Conservation (phyloP, 2,113 vertebrate species). For the Columbina picui region DNA sequence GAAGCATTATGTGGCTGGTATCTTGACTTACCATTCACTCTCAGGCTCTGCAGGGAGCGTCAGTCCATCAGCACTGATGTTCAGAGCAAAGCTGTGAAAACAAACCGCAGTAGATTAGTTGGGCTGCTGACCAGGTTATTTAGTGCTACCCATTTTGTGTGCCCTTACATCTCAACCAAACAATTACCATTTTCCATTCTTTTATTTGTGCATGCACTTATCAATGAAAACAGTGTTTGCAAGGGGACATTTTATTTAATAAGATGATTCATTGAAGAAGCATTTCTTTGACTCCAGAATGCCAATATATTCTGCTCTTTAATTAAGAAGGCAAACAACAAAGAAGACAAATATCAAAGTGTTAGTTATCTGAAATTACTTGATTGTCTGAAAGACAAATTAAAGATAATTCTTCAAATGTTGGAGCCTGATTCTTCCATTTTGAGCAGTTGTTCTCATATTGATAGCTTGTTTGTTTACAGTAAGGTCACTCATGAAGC, state of each 20-base stretch:
- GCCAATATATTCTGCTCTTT: neutral
- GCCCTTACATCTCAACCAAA: slow-evolving; percentile 48
- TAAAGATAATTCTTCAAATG: neutral
- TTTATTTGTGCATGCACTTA: slow-evolving; percentile 46
- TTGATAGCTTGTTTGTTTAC: neutral
- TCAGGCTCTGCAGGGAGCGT: slow-evolving; percentile 77
- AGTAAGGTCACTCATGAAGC: neutral
- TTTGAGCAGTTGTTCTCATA: neutral
- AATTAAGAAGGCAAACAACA: slow-evolving; percentile 10
- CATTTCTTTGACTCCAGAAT: neutral
- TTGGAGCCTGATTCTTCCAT: neutral
- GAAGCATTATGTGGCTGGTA: slow-evolving; percentile 64
- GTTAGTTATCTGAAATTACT: slow-evolving; percentile 3
- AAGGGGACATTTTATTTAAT: neutral
- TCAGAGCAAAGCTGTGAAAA: slow-evolving; percentile 85
- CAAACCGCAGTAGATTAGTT: slow-evolving; percentile 78
- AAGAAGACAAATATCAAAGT: slow-evolving; percentile 35
- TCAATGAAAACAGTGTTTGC: slow-evolving; percentile 54
- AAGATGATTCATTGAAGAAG: slow-evolving; percentile 15
- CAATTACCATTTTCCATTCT: slow-evolving; percentile 60
- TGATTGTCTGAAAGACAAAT: slow-evolving; percentile 8
- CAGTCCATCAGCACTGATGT: slow-evolving; percentile 64
- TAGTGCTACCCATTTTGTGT: slow-evolving; percentile 48
- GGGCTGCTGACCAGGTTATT: slow-evolving; percentile 71
- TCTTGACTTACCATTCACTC: slow-evolving; percentile 69